Percentiles rank a stretch among this genome's conserved stretches.
phyloP scores from a whole-genome alignment of 2,797 vertebrate species.

The Bovichtus diacanthus region DNA sequence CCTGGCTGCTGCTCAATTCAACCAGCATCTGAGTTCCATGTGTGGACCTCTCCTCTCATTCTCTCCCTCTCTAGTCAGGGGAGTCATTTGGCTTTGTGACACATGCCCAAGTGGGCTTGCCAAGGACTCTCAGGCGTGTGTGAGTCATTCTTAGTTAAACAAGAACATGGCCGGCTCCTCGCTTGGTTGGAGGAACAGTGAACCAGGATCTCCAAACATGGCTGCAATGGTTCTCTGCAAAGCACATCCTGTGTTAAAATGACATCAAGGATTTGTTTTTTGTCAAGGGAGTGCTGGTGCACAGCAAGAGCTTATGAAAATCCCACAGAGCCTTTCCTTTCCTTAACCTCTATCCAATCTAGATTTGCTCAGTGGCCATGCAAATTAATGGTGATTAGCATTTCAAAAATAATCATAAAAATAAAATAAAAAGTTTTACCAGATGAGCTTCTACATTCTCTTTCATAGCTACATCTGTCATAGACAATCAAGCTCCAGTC shows the following conservation, averaged over 20 bases:
- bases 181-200: slow-evolving; percentile 43
- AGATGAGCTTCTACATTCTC: neutral
- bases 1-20: slow-evolving; percentile 50
- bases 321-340: slow-evolving; percentile 14
- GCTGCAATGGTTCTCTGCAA: slow-evolving; percentile 30
- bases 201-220: slow-evolving; percentile 58
- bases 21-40: slow-evolving; percentile 76
- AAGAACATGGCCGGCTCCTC: slow-evolving; percentile 56
- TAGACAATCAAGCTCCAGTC: neutral
- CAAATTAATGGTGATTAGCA: neutral
- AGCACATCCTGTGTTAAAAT: slow-evolving; percentile 29
- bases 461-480: neutral
- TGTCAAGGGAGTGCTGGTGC: slow-evolving; percentile 2
- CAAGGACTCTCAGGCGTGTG: slow-evolving; percentile 51
- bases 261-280: slow-evolving; percentile 42
- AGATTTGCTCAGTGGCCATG: neutral
- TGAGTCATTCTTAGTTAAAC: slow-evolving; percentile 70
- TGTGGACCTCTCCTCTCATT: slow-evolving; percentile 55
- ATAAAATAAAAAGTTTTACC: too few relatives aligned
- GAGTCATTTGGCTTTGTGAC: slow-evolving; percentile 58
- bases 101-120: slow-evolving; percentile 61
- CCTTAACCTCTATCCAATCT: neutral
- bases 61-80: slow-evolving; percentile 30
- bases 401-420: too few relatives aligned
- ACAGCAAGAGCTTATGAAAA: slow-evolving; percentile 9